Percentiles rank a stretch among this genome's conserved stretches.
These are phyloP conservation scores for Eristalinus aeneus DNA, from an alignment of 2,888 invertebrate species.

Conservation along the genomic window DNA sequence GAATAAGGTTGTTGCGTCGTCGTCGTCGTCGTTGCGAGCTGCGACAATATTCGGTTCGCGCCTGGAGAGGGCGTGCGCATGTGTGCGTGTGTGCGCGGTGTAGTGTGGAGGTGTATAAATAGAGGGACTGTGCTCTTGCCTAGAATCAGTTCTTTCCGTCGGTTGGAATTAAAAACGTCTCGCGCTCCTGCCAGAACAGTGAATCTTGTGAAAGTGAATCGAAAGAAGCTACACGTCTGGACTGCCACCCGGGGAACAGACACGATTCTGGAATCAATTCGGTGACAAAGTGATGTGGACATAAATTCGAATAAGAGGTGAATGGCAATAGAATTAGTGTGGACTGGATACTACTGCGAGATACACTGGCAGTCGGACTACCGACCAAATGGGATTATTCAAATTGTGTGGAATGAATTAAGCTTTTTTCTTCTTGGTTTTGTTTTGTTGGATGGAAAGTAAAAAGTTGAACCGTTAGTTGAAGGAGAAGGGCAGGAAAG, in stretches of 20 bases:
- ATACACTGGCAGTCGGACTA: neutral
- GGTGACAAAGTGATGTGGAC: conserved; percentile 42
- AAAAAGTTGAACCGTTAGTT: neutral
- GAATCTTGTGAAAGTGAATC: conserved; percentile 32
- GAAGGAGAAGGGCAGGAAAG: neutral
- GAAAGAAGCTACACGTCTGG: neutral
- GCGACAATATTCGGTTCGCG: conserved; percentile 1
- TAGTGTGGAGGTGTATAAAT: conserved; percentile 49
- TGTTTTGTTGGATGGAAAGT: neutral
- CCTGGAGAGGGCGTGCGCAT: neutral
- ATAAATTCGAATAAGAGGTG: conserved; percentile 64
- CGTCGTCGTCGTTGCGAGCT: too few relatives aligned
- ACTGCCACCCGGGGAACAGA: conserved; percentile 10
- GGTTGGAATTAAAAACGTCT: conserved; percentile 46
- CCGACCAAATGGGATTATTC: neutral
- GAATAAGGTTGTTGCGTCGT: conserved; percentile 2
- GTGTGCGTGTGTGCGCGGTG: neutral
- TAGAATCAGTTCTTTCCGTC: conserved; percentile 67
- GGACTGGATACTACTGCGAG: neutral
- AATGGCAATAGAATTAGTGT: conserved; percentile 29
- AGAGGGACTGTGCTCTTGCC: conserved; percentile 40
- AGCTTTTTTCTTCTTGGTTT: neutral
- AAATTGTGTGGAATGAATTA: neutral
- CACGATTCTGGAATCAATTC: conserved; percentile 16
- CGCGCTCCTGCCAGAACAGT: conserved; percentile 4